Conservation (phyloP, 2,888 invertebrate species). For the Caenorhabditis sulstoni region DNA sequence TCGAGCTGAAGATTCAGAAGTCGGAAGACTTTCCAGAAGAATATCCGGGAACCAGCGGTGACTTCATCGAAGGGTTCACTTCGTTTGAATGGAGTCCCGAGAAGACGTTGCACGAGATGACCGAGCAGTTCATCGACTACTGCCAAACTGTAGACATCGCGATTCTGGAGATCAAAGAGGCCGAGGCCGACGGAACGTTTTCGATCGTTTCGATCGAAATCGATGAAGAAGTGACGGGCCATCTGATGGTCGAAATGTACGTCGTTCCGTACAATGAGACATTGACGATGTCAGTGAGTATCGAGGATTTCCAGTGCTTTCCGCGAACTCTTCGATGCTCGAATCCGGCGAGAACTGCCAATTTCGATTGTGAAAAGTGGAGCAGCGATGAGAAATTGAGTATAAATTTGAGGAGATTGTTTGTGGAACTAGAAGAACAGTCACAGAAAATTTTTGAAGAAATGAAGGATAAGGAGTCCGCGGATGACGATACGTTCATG, state of each 20-base stretch:
- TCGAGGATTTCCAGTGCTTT: constrained; percentile 30
- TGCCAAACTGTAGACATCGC: constrained; percentile 35
- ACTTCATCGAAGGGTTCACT: constrained; percentile 37
- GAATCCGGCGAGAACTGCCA: constrained; percentile 20
- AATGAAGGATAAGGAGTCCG: constrained; percentile 7
- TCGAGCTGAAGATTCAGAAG: constrained; percentile 19
- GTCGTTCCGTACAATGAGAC: constrained; percentile 29
- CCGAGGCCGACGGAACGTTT: constrained; percentile 31
- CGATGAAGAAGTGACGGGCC: constrained; percentile 36
- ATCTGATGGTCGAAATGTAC: constrained; percentile 20
- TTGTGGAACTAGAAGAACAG: constrained; percentile 22
- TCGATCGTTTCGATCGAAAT: constrained; percentile 14
- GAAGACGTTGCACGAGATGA: constrained; percentile 12
- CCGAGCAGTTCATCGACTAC: constrained; percentile 32
- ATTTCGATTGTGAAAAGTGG: constrained; percentile 56
- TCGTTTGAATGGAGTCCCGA: constrained; percentile 21
- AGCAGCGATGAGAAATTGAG: constrained; percentile 44
- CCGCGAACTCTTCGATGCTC: constrained; percentile 38
- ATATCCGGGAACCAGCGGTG: constrained; percentile 13
- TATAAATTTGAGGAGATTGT: constrained; percentile 28
- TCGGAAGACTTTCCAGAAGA: constrained; percentile 29
- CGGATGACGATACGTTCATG: constrained; percentile 29
- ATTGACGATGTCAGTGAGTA: constrained; percentile 25
- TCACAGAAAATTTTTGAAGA: background rate
- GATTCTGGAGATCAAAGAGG: constrained; percentile 46